phyloP scores from a whole-genome alignment of 2,797 vertebrate genomes.

The Amniataba percoides region DNA sequence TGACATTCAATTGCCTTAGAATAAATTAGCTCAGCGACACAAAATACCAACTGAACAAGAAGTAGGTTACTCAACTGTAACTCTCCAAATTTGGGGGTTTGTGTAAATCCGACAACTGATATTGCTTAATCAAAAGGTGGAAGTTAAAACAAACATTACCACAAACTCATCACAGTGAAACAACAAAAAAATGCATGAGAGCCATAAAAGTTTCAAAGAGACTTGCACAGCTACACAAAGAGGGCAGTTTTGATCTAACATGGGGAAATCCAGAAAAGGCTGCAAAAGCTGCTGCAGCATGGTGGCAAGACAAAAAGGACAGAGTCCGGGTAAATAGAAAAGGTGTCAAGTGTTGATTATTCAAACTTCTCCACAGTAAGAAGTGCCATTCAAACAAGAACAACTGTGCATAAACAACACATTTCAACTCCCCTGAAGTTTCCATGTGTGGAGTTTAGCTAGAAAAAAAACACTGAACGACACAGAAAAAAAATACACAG shows the following conservation, averaged over 20 bases:
- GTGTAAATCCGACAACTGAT: constrained; percentile 34
- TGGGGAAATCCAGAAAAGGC: not conserved
- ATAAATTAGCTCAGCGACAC: constrained; percentile 48
- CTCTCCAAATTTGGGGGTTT: constrained; percentile 17
- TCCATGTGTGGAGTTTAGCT: constrained; percentile 43
- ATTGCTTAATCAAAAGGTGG: constrained; percentile 24
- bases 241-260: constrained; percentile 1
- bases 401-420: constrained; percentile 53
- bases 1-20: constrained; percentile 51
- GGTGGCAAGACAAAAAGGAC: constrained; percentile 8
- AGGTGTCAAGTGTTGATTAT: constrained; percentile 6
- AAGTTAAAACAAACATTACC: constrained; percentile 21
- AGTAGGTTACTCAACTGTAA: constrained; percentile 29
- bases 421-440: constrained; percentile 52
- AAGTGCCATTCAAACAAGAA: constrained; percentile 38
- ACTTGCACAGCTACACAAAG: not conserved
- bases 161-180: constrained; percentile 8
- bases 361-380: constrained; percentile 19
- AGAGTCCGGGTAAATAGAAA: constrained; percentile 21
- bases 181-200: constrained; percentile 13
- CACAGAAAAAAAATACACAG: constrained; percentile 43
- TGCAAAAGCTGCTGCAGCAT: not conserved
- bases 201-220: constrained; percentile 3
- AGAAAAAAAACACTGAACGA: constrained; percentile 22
- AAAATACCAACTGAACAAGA: constrained; percentile 29